Percentiles rank a stretch among this genome's conserved stretches.
These are phyloP conservation scores for Deilephila elpenor DNA, from an alignment of 2,888 invertebrate species.

Conservation along the genomic window DNA sequence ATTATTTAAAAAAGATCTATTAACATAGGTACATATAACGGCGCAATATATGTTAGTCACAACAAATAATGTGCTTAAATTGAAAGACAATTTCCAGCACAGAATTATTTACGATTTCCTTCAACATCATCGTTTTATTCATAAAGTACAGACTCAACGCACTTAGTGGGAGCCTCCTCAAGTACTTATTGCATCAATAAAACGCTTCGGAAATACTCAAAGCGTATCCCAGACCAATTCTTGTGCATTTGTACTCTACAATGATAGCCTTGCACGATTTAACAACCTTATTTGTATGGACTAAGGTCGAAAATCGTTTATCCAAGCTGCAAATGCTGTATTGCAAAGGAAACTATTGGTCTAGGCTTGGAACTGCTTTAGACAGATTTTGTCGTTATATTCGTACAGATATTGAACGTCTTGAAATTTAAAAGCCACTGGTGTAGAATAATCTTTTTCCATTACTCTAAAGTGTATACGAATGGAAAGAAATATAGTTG, in stretches of 20 bases:
- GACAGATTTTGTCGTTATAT: constrained; percentile 55
- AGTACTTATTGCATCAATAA: constrained; percentile 77
- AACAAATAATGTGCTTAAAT: neutral
- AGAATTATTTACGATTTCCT: neutral
- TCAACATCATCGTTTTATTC: constrained; percentile 16
- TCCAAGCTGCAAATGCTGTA: constrained; percentile 13
- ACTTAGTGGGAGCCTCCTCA: constrained; percentile 46
- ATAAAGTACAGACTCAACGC: constrained; percentile 27
- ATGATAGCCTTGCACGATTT: constrained; percentile 26
- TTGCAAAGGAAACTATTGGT: constrained; percentile 48
- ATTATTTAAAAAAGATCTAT: too few species aligned
- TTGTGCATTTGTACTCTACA: constrained; percentile 45
- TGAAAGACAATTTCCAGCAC: neutral
- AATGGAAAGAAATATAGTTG: neutral
- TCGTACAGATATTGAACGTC: constrained; percentile 55
- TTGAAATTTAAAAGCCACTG: constrained; percentile 48
- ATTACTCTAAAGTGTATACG: constrained; percentile 22
- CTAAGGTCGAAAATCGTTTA: constrained; percentile 39
- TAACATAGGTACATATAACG: too few species aligned
- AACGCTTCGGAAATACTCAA: constrained; percentile 66
- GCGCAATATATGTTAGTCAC: too few species aligned
- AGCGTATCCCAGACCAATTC: constrained; percentile 61
- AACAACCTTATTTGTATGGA: constrained; percentile 32
- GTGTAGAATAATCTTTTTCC: constrained; percentile 38
- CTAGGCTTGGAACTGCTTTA: constrained; percentile 50